Evolutionary conservation across 2,113 vertebrate species (phyloP).

Genomic region (Sturnus vulgaris): DNA sequence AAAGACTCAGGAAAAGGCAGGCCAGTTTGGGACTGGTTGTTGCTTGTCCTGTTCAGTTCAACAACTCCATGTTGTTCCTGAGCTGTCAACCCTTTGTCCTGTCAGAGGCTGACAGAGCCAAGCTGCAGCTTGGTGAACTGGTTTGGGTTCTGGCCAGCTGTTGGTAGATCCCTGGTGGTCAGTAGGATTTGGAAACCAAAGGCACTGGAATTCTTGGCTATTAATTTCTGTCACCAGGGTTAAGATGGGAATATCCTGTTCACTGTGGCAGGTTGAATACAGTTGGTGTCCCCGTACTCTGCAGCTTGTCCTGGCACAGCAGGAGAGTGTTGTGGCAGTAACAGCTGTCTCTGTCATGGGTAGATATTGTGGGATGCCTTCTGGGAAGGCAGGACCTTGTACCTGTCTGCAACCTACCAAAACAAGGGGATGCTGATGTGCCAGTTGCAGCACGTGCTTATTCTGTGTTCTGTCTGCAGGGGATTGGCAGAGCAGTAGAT

Average conservation of each 20-base stretch:
- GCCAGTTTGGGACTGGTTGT: background rate
- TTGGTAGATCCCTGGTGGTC: background rate
- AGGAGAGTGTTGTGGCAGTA: background rate
- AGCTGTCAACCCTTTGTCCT: background rate
- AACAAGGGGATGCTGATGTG: background rate
- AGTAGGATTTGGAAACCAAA: background rate
- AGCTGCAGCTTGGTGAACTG: background rate
- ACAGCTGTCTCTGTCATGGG: background rate
- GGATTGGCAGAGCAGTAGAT: background rate
- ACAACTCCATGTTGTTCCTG: background rate
- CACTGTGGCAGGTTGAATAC: background rate
- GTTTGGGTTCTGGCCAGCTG: background rate
- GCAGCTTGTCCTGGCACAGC: background rate
- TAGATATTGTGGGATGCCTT: background rate
- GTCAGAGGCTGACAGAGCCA: background rate
- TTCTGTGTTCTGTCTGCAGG: background rate
- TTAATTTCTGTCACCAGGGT: rapidly evolving
- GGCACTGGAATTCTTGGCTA: background rate
- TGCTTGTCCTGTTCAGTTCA: background rate
- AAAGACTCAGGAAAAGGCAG: background rate
- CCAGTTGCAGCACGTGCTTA: background rate
- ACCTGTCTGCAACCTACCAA: background rate
- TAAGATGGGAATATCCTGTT: background rate
- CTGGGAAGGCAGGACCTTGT: background rate
- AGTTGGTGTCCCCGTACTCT: background rate